Conservation (phyloP, 2,113 vertebrate genomes). For the Nothocercus julius region DNA sequence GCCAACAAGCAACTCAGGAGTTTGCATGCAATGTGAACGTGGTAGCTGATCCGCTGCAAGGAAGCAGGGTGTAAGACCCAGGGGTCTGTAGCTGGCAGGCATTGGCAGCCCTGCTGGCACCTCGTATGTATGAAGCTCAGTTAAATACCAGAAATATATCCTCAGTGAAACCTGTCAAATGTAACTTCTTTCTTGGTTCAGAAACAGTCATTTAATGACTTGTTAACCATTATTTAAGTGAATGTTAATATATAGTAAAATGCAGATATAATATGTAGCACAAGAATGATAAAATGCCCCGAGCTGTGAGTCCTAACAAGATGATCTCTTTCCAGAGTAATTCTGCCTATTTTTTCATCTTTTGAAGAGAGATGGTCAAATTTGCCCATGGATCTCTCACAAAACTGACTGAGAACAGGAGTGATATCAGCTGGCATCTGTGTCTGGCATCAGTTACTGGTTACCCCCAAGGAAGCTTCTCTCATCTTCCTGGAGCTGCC, state of each 20-base stretch:
- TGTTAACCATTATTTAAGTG: neutral
- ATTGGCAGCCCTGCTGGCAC: neutral
- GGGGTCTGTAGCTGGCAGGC: neutral
- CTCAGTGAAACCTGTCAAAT: neutral
- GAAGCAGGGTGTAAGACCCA: neutral
- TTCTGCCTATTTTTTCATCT: neutral
- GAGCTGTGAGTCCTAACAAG: neutral
- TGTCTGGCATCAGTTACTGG: neutral
- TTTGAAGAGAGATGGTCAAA: neutral
- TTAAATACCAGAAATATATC: neutral
- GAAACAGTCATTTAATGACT: neutral
- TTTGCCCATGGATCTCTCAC: neutral
- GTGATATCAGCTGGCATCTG: neutral
- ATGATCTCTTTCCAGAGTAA: neutral
- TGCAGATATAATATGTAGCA: neutral
- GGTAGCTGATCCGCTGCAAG: neutral
- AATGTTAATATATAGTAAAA: neutral
- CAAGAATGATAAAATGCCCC: neutral
- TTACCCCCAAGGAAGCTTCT: neutral
- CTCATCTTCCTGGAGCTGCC: neutral
- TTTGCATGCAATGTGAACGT: neutral
- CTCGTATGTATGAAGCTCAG: neutral
- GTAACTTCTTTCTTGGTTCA: neutral
- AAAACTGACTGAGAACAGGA: neutral
- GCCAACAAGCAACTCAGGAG: neutral